Conservation (phyloP, 2,113 vertebrate species). For the Mobula birostris region DNA sequence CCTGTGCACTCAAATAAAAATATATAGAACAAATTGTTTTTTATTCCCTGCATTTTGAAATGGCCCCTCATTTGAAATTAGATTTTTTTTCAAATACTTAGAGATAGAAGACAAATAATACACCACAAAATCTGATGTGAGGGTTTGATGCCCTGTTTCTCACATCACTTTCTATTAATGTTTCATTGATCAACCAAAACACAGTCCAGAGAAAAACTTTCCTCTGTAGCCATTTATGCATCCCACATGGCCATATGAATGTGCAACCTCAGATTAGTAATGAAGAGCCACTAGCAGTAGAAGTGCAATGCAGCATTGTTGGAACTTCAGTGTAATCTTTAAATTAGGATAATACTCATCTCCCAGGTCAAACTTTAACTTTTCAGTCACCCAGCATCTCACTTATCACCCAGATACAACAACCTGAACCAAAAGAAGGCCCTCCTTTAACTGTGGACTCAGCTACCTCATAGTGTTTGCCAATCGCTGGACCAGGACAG, state of each 20-base stretch:
- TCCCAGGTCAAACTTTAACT: neutral
- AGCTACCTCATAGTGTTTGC: neutral
- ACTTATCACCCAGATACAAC: neutral
- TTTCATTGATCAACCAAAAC: neutral
- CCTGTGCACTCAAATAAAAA: neutral
- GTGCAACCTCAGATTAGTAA: neutral
- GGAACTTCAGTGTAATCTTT: neutral
- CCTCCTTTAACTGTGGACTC: neutral
- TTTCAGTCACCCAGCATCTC: neutral
- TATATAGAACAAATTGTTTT: neutral
- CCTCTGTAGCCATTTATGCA: neutral
- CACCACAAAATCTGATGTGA: neutral
- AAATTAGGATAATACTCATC: neutral
- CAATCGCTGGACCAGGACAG: neutral
- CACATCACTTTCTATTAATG: neutral
- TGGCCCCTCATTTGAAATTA: neutral
- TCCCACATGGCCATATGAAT: neutral
- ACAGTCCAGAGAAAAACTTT: neutral
- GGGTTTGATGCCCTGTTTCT: neutral
- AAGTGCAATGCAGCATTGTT: neutral
- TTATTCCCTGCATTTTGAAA: neutral
- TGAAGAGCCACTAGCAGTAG: neutral
- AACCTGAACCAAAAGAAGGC: neutral
- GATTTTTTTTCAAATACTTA: neutral
- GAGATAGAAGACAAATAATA: neutral